A percentile compares a stretch with the other conserved stretches of the same genome.
Conservation (phyloP, 2,113 vertebrate species). For the Saimiri boliviensis region DNA sequence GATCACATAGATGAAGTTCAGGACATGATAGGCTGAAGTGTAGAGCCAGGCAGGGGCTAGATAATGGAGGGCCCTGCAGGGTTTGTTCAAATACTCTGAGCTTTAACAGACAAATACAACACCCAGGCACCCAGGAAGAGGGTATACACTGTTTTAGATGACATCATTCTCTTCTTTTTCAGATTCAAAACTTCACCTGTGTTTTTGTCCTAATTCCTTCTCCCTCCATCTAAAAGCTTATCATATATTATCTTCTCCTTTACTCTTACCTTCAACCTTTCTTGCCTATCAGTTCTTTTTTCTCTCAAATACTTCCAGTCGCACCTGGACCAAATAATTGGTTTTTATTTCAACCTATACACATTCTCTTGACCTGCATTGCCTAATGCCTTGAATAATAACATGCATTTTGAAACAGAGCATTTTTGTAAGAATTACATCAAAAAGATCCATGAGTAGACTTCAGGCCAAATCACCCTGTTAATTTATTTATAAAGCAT, state of each 20-base stretch:
- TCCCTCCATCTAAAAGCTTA: fast-evolving
- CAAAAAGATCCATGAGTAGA: not conserved
- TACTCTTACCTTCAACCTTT: not conserved
- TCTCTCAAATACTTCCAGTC: not conserved
- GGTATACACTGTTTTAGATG: not conserved
- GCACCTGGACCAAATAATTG: not conserved
- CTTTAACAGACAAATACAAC: not conserved
- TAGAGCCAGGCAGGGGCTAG: too few relatives aligned
- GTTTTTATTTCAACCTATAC: not conserved
- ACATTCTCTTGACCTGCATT: not conserved
- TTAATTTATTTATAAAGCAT: not conserved
- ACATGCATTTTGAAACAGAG: not conserved
- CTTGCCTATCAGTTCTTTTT: not conserved
- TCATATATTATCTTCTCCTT: not conserved
- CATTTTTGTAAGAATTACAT: not conserved
- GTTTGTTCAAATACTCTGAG: not conserved
- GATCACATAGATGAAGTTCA: not conserved
- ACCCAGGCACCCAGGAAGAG: not conserved
- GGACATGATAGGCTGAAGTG: not conserved
- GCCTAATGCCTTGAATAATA: not conserved
- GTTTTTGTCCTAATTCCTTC: not conserved
- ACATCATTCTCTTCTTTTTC: not conserved
- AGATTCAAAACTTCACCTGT: not conserved
- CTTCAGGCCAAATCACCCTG: not conserved
- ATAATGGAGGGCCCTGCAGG: not conserved